Conservation (phyloP, 2,797 vertebrate species). For the Anomalospiza imberbis region DNA sequence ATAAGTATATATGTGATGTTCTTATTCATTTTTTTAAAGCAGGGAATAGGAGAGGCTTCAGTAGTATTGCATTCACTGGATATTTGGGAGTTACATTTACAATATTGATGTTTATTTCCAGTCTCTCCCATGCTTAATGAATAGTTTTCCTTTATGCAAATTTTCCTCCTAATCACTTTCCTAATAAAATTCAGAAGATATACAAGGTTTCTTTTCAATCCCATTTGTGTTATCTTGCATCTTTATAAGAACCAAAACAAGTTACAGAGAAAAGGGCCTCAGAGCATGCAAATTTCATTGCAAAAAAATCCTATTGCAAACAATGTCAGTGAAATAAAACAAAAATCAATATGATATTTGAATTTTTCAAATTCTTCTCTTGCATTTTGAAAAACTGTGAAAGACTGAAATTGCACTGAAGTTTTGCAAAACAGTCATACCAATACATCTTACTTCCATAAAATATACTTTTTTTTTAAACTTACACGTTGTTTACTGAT, state of each 20-base stretch:
- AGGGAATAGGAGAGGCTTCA: not conserved
- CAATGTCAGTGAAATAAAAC: not conserved
- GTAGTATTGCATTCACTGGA: not conserved
- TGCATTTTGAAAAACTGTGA: not conserved
- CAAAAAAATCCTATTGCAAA: not conserved
- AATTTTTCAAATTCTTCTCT: not conserved
- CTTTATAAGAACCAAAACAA: not conserved
- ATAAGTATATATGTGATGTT: not conserved
- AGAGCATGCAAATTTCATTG: not conserved
- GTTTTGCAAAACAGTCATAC: not conserved
- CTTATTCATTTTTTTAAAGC: not conserved
- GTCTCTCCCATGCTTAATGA: not conserved
- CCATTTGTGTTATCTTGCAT: not conserved
- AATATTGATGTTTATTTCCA: not conserved
- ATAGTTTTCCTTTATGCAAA: not conserved
- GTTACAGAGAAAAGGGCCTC: not conserved
- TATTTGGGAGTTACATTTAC: not conserved
- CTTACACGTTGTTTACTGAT: not conserved
- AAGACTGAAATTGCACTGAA: not conserved
- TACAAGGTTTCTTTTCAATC: not conserved
- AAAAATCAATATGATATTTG: not conserved
- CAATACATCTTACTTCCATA: not conserved
- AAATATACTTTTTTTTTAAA: not conserved
- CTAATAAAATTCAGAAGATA: not conserved
- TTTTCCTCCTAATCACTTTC: not conserved